Base-by-base conservation (phyloP, 1,140 invertebrate genomes). In the Micrasema longulum region DNA sequence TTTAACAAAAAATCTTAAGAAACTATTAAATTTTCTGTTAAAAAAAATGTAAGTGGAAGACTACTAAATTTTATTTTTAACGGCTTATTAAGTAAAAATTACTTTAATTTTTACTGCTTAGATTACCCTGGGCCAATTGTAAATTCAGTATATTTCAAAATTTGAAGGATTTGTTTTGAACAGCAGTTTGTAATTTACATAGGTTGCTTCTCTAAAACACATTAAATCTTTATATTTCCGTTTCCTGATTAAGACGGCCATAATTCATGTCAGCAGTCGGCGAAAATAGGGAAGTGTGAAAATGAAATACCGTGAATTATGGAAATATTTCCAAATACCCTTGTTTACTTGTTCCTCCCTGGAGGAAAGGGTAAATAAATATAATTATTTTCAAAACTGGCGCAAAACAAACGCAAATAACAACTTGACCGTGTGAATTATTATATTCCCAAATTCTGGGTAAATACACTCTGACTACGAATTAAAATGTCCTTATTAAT, bases 301-400 rank as follows among this genome's bases (percentile, higher is more conserved):
- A 41, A 63, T 63, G 57, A 63, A 63, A 63, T 18, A 43, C 57
- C 11, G 41, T 63, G 45, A 63, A 43, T 63, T 63, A 63, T 63
- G 38, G 38, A 63, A 63, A 63, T 63, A 43, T 63, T 22, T 38
- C 12, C 41, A 22, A 63, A 63, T 18, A 18, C 36, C 41, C 22
- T 63, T 63, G 57, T 63, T 63, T 63, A 41, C 22, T 60, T 60
- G 20, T 14, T 22, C 38, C 20, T 43, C 53, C 18, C 1, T 57
- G 36, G 35, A 36, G 53, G 36, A 57, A 57, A 57, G 53, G 53
- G 53, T 57, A 35, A 57, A 20, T 57, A n/a, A n/a, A n/a, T n/a
- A n/a, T n/a, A n/a, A n/a, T n/a, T n/a, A n/a, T n/a, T n/a, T n/a
- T n/a, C n/a, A n/a, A n/a, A n/a, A n/a, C n/a, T n/a, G n/a, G n/a